These are phyloP conservation scores for Drosophila multiciliata DNA, from an alignment of 2,888 invertebrate genomes.

Conservation along the genomic window DNA sequence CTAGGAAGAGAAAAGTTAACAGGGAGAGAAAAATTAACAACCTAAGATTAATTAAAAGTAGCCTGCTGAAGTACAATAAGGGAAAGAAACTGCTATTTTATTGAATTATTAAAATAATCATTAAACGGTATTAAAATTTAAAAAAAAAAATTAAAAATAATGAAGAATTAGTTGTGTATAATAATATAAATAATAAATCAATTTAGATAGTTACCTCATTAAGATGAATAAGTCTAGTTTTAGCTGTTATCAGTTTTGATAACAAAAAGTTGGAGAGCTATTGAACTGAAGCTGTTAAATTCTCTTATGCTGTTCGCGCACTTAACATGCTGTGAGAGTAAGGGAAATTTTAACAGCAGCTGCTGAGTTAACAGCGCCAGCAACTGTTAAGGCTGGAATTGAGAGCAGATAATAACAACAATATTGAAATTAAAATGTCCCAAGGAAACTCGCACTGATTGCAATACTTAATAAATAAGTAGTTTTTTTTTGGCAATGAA, in stretches of 20 bases:
- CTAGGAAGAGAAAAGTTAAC: not conserved
- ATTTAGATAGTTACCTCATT: not conserved
- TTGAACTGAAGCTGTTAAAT: slow-evolving; percentile 10
- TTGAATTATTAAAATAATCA: not conserved
- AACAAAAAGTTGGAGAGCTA: slow-evolving; percentile 30
- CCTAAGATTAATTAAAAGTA: not conserved
- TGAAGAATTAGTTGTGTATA: not conserved
- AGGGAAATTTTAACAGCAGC: slow-evolving; percentile 57
- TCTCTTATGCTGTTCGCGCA: slow-evolving; percentile 63
- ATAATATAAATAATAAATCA: not conserved
- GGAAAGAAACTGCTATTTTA: not conserved
- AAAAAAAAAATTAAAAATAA: not conserved
- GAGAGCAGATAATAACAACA: slow-evolving; percentile 7
- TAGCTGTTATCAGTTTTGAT: slow-evolving; percentile 47
- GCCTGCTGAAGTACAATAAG: not conserved
- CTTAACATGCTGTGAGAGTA: not conserved
- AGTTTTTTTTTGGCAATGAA: slow-evolving; percentile 14
- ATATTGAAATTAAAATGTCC: slow-evolving; percentile 29
- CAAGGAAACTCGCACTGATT: slow-evolving; percentile 35
- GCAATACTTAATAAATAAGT: slow-evolving; percentile 38
- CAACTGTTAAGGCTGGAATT: not conserved
- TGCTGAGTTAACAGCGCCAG: slow-evolving; percentile 2
- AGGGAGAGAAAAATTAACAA: not conserved
- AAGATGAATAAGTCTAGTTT: slow-evolving; percentile 2
- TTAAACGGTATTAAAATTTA: not conserved